Base-by-base conservation (phyloP, 2,888 invertebrate species). In the Tachina lurida region DNA sequence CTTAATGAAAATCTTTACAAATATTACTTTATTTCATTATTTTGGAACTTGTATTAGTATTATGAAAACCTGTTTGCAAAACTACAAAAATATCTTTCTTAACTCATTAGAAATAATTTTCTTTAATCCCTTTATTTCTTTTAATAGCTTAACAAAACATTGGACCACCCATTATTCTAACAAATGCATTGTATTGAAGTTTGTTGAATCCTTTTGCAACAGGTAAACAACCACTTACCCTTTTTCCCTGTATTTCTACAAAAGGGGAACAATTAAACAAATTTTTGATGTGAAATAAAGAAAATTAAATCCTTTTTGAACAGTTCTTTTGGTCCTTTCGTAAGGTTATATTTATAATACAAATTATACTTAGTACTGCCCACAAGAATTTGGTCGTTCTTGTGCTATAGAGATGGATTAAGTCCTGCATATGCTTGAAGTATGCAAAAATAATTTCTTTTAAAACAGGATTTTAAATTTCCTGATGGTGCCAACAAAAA, bases 311-410 rank as follows among this genome's bases (percentile, higher is more conserved):
- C 76, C 60, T 67, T 78, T 80, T 70, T 45, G 5, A 17, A n/a
- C 31, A 52, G 58, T 31, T 31, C 79, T 86, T 70, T 47, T 63
- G 82, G 19, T 54, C 31, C 60, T 70, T 76, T 31, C 41, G 87
- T 85, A 80, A 75, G 75, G 78, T 80, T 87, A 83, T 89, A 88
- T 88, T 89, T 88, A 87, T 87, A 87, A 88, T 88, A 86, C 81
- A 88, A 88, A 89, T 89, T 87, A 88, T 88, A 82, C 84, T 68
- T 71, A 84, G 87, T 73, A 82, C 87, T 84, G 88, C 89, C 89
- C 88, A 88, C 87, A 77, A 85, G 79, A 63, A 43, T 60, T 31
- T 39, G 10, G 0, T 47, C 10, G 10, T 75, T 45, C 63, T 45
- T 65, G n/a, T 45, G 31, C 7, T 54, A n/a, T n/a, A n/a, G 22